A percentile compares a stretch with the other conserved stretches of the same genome.
phyloP scores from a whole-genome alignment of 2,113 vertebrate species.

The Climacteris rufus region DNA sequence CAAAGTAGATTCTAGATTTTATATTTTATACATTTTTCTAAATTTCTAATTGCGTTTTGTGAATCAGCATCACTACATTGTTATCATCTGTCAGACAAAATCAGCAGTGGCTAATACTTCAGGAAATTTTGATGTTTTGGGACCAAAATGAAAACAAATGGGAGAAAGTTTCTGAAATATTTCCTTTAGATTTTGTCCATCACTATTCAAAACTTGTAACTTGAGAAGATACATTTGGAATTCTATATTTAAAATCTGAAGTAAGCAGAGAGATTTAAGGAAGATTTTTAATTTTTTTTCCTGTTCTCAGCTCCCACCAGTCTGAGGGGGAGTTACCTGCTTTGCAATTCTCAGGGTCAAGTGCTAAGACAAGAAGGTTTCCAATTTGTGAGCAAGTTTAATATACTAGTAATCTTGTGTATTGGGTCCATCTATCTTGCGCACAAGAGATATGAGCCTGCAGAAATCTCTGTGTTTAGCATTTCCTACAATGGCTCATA shows the following conservation, averaged over 20 bases:
- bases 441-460: neutral
- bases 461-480: neutral
- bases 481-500: neutral
- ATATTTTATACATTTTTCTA: neutral
- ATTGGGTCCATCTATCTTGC: neutral
- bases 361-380: neutral
- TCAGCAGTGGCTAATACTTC: neutral
- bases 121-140: neutral
- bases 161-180: neutral
- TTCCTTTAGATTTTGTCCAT: neutral
- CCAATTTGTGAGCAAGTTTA: neutral
- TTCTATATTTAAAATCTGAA: neutral
- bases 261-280: neutral
- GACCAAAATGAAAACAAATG: neutral
- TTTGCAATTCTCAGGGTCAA: neutral
- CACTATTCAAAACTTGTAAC: neutral
- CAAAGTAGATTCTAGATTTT: neutral
- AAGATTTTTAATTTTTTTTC: neutral
- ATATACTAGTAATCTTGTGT: rapidly evolving
- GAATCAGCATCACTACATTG: neutral
- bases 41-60: neutral
- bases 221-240: neutral
- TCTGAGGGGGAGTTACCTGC: neutral
- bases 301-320: neutral
- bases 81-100: neutral